Evolutionary conservation across 2,888 invertebrate genomes (phyloP), one percentile per base, ranked within the genome.

Genomic region (Phaonia tiefii): DNA sequence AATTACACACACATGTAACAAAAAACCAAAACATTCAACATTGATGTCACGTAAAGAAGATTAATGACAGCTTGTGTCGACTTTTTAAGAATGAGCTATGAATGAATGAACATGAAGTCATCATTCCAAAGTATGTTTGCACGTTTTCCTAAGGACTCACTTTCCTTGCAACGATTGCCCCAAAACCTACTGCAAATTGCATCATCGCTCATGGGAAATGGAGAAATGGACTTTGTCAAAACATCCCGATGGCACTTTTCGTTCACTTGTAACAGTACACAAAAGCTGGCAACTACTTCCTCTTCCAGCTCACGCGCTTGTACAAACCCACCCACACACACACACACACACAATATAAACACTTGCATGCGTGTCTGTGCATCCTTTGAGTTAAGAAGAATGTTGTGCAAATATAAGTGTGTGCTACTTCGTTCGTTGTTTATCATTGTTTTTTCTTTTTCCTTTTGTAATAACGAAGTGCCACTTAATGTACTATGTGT

Each of bases 51-150:
- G 39, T 51, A 17, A 13, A 49, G 31, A 63, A 79, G 44, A 79
- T 74, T 79, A 79, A 79, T 79, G 74, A 75, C 70, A 71, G 74
- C 75, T 65, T 39, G n/a, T 46, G 22, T 54, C 39, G 10, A 17
- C 22, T 51, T 10, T 20, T 7, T 10, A 20, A 17, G 49, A 8
- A 54, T 22, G 13, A 26, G 22, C 26, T 26, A 56, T 10, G 3
- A 25, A 13, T 11, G 25, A 22, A 25, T 22, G 25, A 54, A 54
- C 25, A 54, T 54, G 25, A 60, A 60, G 22, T 63, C 42, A 63
- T 63, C 42, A 39, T 63, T 10, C 20, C 42, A 63, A 39, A n/a
- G 2, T 1, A 20, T 42, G 20, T 42, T 63, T 20, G 25, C 54
- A 31, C 31, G 44, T n/a, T n/a, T 44, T 3, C n/a, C 11, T 44